Evolutionary conservation across 2,113 vertebrate species (phyloP).

Genomic region (Pleuronectes platessa): DNA sequence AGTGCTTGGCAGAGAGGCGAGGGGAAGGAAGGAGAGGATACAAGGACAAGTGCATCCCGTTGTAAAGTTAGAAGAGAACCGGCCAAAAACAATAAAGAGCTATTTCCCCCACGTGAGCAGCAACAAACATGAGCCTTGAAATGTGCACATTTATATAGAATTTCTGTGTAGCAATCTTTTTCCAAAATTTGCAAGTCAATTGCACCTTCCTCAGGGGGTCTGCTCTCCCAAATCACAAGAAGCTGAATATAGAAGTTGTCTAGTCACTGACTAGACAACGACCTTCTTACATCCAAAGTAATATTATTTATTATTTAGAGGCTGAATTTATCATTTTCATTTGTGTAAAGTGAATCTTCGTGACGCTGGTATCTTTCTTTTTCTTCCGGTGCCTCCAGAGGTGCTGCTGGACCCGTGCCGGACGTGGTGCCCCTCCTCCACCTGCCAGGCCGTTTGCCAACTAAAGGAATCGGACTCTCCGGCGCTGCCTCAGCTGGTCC

Average conservation of each 20-base stretch:
- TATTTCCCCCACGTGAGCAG: not conserved
- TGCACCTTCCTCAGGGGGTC: too few species aligned
- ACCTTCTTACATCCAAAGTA: too few species aligned
- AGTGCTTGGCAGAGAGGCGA: conserved; percentile 43
- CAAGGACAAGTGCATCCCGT: conserved; percentile 34
- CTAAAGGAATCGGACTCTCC: conserved; percentile 89
- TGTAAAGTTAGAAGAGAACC: conserved; percentile 14
- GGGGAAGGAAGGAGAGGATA: conserved; percentile 15
- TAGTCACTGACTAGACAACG: too few species aligned
- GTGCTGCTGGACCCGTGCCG: conserved; percentile 97
- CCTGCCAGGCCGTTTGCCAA: conserved; percentile 97
- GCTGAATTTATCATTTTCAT: too few species aligned
- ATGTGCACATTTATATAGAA: not conserved
- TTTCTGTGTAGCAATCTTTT: not conserved
- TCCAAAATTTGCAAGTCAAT: not conserved
- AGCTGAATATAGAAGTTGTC: not conserved
- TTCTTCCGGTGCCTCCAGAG: conserved; percentile 78
- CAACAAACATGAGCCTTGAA: not conserved
- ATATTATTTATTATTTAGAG: too few species aligned
- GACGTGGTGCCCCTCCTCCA: conserved; percentile 96
- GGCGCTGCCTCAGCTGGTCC: conserved; percentile 89
- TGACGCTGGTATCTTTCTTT: not conserved
- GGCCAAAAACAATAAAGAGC: conserved; percentile 2
- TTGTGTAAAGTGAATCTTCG: not conserved
- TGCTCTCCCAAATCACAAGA: not conserved